Conservation (phyloP, 2,888 invertebrate species). For the Melangyna quadrimaculata region DNA sequence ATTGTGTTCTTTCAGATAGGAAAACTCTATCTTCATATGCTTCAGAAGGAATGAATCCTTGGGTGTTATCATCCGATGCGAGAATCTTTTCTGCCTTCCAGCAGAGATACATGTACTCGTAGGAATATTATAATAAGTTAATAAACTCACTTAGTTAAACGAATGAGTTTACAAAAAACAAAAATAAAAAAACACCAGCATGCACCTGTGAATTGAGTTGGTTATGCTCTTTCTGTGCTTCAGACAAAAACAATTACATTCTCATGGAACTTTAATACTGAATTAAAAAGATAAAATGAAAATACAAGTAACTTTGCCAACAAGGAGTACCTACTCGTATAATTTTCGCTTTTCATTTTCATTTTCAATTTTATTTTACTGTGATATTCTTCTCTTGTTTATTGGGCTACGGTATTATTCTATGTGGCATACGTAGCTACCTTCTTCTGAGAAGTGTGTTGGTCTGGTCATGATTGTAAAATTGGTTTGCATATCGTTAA, state of each 20-base stretch:
- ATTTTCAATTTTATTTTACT: constrained; percentile 21
- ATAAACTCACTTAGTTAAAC: constrained; percentile 64
- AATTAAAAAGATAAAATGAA: constrained; percentile 66
- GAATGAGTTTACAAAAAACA: constrained; percentile 57
- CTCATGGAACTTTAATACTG: constrained; percentile 64
- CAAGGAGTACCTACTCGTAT: constrained; percentile 8
- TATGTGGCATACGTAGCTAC: not conserved
- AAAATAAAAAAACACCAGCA: constrained; percentile 33
- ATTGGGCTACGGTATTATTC: too few species aligned
- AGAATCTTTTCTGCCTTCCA: constrained; percentile 27
- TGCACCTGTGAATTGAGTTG: constrained; percentile 57
- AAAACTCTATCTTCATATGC: constrained; percentile 1
- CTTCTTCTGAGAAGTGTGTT: not conserved
- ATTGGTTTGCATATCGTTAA: constrained; percentile 52
- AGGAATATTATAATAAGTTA: too few species aligned
- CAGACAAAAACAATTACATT: constrained; percentile 59
- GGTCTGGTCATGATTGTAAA: constrained; percentile 18
- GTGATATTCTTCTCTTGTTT: constrained; percentile 8
- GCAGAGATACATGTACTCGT: too few species aligned
- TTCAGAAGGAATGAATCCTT: constrained; percentile 4
- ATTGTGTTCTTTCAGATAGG: constrained; percentile 23
- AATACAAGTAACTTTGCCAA: constrained; percentile 36
- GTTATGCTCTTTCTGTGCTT: not conserved
- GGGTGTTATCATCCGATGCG: not conserved
- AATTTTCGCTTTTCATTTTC: constrained; percentile 63